These are phyloP conservation scores for Acronicta aceris DNA, from an alignment of 2,888 invertebrate species.

Conservation along the genomic window DNA sequence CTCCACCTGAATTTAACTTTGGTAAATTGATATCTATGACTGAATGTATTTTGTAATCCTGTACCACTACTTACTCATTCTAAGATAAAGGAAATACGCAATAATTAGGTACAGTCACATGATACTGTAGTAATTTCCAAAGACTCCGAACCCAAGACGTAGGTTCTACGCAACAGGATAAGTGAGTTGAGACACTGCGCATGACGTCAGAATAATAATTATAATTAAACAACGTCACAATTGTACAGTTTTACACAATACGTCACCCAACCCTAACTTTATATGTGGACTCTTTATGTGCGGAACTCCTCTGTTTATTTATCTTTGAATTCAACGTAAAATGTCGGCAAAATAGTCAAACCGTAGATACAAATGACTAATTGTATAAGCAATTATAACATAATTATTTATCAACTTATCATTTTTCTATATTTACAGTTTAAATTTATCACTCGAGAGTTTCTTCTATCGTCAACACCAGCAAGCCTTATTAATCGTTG, in stretches of 20 bases:
- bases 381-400: conserved; percentile 33
- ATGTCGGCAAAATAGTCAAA: conserved; percentile 15
- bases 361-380: conserved; percentile 44
- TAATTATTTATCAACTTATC: conserved; percentile 47
- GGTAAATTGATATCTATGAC: too few relatives aligned
- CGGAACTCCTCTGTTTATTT: conserved; percentile 25
- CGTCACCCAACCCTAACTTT: conserved; percentile 29
- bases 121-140: conserved; percentile 21
- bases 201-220: conserved; percentile 18
- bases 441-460: conserved; percentile 43
- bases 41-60: too few relatives aligned
- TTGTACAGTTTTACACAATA: conserved; percentile 25
- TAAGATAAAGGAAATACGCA: too few relatives aligned
- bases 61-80: too few relatives aligned
- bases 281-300: conserved; percentile 14
- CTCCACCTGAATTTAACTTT: too few relatives aligned
- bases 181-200: conserved; percentile 7
- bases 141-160: conserved; percentile 26
- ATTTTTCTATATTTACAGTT: conserved; percentile 50
- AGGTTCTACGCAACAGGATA: conserved; percentile 27
- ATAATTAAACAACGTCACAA: conserved; percentile 16
- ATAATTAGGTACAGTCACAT: background rate
- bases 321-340: conserved; percentile 24
- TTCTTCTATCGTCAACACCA: conserved; percentile 43
- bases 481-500: conserved; percentile 51